These are phyloP conservation scores for Pachyrhynchus sulphureomaculatus DNA, from an alignment of 1,140 invertebrate species.

Conservation along the genomic window DNA sequence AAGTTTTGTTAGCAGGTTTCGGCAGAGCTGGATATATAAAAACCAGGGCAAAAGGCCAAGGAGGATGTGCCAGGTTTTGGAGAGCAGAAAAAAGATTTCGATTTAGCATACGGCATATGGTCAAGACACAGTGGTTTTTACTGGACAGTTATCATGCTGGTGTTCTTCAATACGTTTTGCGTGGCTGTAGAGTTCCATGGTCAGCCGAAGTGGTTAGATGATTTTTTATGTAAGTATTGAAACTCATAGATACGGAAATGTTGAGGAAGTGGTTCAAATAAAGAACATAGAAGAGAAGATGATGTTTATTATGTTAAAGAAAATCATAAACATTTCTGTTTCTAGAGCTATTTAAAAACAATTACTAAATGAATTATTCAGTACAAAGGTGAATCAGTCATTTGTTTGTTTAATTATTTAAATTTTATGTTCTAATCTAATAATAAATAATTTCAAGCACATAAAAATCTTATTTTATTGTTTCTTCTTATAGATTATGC, in stretches of 20 bases:
- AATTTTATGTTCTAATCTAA: no score
- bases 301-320: no score
- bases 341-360: no score
- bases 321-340: no score
- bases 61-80: conserved; percentile 91
- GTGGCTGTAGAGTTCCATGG: conserved; percentile 98
- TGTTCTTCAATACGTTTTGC: conserved; percentile 98
- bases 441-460: no score
- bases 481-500: conserved; percentile 81
- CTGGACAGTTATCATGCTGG: conserved; percentile 99
- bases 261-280: no score
- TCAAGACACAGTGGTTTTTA: conserved; percentile 99
- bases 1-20: conserved; percentile 61
- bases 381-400: no score
- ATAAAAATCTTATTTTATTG: conserved; percentile 1
- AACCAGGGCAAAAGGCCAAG: conserved; percentile 86
- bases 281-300: no score
- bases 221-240: conserved; percentile 84
- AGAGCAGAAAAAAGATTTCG: conserved; percentile 91
- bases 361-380: no score
- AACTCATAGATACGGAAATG: no score
- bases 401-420: no score
- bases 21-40: conserved; percentile 78
- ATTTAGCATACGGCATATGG: conserved; percentile 90
- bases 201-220: conserved; percentile 91